Percentiles rank a stretch among this genome's conserved stretches.
Evolutionary conservation across 2,113 vertebrate species (phyloP).

Genomic region (Okapia johnstoni): DNA sequence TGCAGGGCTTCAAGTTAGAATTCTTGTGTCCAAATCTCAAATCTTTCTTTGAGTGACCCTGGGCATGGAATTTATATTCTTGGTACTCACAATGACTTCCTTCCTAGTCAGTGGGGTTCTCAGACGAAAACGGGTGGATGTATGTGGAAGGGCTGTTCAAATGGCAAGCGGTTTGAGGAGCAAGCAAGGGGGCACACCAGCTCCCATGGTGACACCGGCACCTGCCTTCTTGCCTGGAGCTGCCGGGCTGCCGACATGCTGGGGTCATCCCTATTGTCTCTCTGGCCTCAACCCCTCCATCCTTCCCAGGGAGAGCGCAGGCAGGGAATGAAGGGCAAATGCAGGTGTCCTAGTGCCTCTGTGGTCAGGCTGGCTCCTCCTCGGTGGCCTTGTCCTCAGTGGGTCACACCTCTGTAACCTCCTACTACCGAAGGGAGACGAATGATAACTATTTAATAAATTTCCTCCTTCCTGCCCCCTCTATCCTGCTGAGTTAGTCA

Average conservation of each 20-base stretch:
- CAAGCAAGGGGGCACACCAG: neutral
- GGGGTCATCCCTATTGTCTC: neutral
- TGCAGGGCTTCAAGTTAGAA: neutral
- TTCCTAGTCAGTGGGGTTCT: neutral
- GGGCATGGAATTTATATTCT: neutral
- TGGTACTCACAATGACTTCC: neutral
- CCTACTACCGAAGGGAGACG: constrained; percentile 67
- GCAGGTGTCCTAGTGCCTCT: neutral
- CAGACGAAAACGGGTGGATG: neutral
- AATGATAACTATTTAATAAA: constrained; percentile 80
- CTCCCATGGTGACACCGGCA: neutral
- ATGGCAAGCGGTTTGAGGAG: neutral
- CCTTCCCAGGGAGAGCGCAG: neutral
- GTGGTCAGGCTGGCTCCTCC: neutral
- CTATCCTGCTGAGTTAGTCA: constrained; percentile 56
- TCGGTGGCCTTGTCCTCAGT: constrained; percentile 21
- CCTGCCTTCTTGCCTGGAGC: neutral
- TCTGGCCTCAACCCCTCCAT: neutral
- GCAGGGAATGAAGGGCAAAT: neutral
- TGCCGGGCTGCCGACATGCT: neutral
- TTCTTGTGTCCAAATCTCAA: neutral
- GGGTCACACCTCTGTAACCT: constrained; percentile 32
- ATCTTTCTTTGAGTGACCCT: neutral
- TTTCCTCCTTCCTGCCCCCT: constrained; percentile 67
- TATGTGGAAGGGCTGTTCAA: fast-evolving